Percentiles rank a stretch among this genome's conserved stretches.
These are phyloP conservation scores for Apomyelois bistriatella DNA, from an alignment of 2,888 invertebrate species.

Conservation along the genomic window DNA sequence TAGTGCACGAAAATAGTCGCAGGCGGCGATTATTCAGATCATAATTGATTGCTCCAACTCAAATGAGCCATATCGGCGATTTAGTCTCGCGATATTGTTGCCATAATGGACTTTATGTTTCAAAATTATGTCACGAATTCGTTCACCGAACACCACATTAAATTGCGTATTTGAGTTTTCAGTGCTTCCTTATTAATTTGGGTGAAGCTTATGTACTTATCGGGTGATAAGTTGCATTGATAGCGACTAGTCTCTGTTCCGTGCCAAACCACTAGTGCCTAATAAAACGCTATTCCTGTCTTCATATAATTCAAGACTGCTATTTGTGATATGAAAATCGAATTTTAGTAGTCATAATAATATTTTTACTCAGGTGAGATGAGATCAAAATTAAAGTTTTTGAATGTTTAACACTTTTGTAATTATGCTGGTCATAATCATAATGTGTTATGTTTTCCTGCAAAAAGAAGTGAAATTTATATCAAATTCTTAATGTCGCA, in stretches of 20 bases:
- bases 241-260: constrained; percentile 36
- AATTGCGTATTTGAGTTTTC: not conserved
- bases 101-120: no score
- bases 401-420: constrained; percentile 36
- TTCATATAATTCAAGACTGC: constrained; percentile 52
- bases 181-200: constrained; percentile 30
- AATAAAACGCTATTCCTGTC: constrained; percentile 37
- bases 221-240: constrained; percentile 55
- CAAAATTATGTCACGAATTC: no score
- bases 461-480: constrained; percentile 12
- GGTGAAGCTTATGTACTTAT: constrained; percentile 59
- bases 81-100: no score
- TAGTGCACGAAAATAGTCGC: not conserved
- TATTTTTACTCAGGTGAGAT: constrained; percentile 8
- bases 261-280: constrained; percentile 58
- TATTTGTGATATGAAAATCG: constrained; percentile 56
- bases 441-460: constrained; percentile 28
- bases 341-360: constrained; percentile 26
- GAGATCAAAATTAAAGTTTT: constrained; percentile 8
- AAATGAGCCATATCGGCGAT: no score
- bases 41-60: no score
- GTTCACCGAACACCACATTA: no score
- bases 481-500: constrained; percentile 37
- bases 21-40: not conserved
- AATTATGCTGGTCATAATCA: constrained; percentile 64